Evolutionary conservation across 2,888 invertebrate genomes (phyloP), one percentile per base, ranked within the genome.

Genomic region (Drosophila glabriapex): DNA sequence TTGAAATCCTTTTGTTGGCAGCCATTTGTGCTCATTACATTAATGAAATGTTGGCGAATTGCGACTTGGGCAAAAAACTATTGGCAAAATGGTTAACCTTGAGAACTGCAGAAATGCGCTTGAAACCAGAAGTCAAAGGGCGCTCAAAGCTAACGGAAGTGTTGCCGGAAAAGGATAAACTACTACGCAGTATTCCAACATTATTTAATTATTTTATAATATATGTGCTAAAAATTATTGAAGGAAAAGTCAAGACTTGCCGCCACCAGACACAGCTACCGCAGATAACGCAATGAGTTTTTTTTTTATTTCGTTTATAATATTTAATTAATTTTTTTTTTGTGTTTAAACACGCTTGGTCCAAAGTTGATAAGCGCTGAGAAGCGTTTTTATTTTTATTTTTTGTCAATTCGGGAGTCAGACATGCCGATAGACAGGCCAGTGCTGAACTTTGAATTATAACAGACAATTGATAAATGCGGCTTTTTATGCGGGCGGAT

Each of bases 1-100:
- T 81, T 76, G 83, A 85, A 85, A 90, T 90, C 81, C 85, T 89
- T 80, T 90, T 85, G 91, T 85, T 71, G 64, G 59, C 41, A 16
- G 41, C 54, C 80, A 62, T 68, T 76, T 70, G 66, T 70, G 66
- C 84, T 85, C 85, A 86, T 85, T 85, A 85, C 56, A 67, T 65
- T 78, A 83, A 89, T 90, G 70, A 80, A 73, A 58, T 69, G 76
- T 66, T 81, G 28, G 50, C 67, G 67, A 89, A 80, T 76, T 76
- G 89, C 90, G 80, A 68, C 68, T 79, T 28, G 54, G 35, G 41
- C 28, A 28, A 39, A 50, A 63, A 50, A 61, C 49, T 35, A 52
- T 37, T 22, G 64, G 29, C 22, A 54, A 73, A 76, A 75, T 72
- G 58, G 78, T 75, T 58, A 89, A 70, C 89, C 89, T 85, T 90